Base-by-base conservation (phyloP, 2,888 invertebrate species). In the Drosophila dives region DNA sequence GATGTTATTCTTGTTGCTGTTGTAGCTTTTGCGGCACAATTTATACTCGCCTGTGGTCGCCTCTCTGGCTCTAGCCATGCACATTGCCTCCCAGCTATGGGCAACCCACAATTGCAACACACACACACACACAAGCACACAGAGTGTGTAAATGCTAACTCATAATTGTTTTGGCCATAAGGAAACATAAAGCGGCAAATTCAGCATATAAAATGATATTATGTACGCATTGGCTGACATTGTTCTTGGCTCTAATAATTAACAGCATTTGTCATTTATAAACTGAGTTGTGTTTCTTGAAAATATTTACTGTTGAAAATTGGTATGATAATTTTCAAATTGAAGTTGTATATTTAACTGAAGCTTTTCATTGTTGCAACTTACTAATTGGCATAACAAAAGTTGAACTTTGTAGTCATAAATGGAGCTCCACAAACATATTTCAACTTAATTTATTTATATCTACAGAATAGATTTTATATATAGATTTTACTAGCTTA, bases 1-100 rank as follows among this genome's bases (percentile, higher is more conserved):
- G 69, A 67, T 65, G 68, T 60, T 59, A 29, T 29, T n/a, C 59
- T 49, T 68, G 29, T 50, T 60, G 50, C 61, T 53, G 65, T 66
- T 64, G 51, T 64, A 40, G 83, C 50, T 66, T 48, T 70, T 54
- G 80, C 38, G 69, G 70, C 58, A 63, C 72, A 83, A 88, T 90
- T 86, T 86, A 90, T 90, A 74, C 69, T 63, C 63, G 75, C 75
- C 77, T 67, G 55, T 69, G 73, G 68, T 71, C 61, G 68, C 15
- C 42, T 51, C 65, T 50, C 55, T 61, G 55, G 23, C 54, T 32
- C 23, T 45, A 58, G 53, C 65, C 62, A 38, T 63, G 54, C 72
- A 59, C 38, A 62, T 50, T 72, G 64, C 64, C 58, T 58, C n/a
- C 40, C 58, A 54, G 65, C 26, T 51, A 54, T 58, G 33, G 58